Conservation (phyloP, 1,140 invertebrate genomes). For the Aphidius ervi region DNA sequence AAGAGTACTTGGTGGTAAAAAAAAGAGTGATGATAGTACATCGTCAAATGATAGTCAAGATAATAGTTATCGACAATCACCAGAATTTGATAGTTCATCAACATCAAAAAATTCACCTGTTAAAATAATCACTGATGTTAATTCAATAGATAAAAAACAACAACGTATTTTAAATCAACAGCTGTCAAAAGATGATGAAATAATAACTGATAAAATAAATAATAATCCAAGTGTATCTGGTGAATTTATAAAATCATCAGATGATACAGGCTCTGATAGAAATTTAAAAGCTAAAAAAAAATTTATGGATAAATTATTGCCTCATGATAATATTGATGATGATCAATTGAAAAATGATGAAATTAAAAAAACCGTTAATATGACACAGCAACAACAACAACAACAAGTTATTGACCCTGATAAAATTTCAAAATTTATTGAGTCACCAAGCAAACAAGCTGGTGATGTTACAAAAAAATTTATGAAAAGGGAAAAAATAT, state of each 20-base stretch:
- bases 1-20: slow-evolving; percentile 20
- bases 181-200: background rate
- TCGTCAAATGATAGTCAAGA: slow-evolving; percentile 10
- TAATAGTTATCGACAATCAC: background rate
- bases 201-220: background rate
- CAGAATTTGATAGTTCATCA: background rate
- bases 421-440: no score
- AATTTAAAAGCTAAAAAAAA: slow-evolving; percentile 24
- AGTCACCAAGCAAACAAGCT: background rate
- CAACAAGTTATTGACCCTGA: no score
- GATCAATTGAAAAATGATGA: no score
- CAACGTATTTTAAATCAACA: no score
- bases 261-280: slow-evolving; percentile 25
- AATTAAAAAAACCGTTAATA: no score
- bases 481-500: slow-evolving; percentile 29
- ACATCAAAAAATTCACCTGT: background rate
- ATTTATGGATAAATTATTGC: slow-evolving; percentile 14
- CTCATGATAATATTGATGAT: no score
- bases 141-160: background rate
- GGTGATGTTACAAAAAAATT: slow-evolving; percentile 25
- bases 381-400: no score
- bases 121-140: background rate
- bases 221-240: background rate
- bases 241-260: no score
- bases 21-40: slow-evolving; percentile 13